A percentile compares a stretch with the other conserved stretches of the same genome.
Evolutionary conservation across 2,888 invertebrate genomes (phyloP).

Genomic region (Exephanes ischioxanthus): DNA sequence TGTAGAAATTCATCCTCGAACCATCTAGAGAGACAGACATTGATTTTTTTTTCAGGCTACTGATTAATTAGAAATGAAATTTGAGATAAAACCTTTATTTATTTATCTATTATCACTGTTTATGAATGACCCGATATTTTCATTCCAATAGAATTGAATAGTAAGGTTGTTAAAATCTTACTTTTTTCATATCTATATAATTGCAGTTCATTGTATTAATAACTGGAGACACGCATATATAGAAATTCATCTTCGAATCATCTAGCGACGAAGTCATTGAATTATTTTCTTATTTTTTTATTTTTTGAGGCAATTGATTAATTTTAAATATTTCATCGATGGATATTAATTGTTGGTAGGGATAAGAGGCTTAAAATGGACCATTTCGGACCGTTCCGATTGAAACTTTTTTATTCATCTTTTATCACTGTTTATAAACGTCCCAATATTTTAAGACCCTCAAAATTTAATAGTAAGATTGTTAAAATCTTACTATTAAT

Average conservation of each 20-base stretch:
- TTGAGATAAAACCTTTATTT: neutral
- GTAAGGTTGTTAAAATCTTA: neutral
- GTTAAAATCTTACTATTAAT: too few relatives aligned
- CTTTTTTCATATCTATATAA: neutral
- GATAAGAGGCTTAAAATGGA: too few relatives aligned
- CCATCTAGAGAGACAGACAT: neutral
- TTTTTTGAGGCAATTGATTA: too few relatives aligned
- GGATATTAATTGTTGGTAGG: too few relatives aligned
- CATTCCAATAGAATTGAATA: neutral
- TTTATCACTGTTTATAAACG: too few relatives aligned
- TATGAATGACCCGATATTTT: neutral
- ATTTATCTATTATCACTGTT: neutral
- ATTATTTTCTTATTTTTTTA: neutral
- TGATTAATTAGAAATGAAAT: neutral
- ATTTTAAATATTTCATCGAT: too few relatives aligned
- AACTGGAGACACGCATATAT: neutral
- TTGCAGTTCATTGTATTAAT: constrained; percentile 7
- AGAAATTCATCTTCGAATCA: neutral
- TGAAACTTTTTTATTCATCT: too few relatives aligned
- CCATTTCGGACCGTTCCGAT: too few relatives aligned
- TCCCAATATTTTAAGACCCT: too few relatives aligned
- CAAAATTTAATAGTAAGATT: too few relatives aligned
- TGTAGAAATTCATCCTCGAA: neutral
- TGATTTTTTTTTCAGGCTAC: neutral
- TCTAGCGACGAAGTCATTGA: neutral